A percentile compares a stretch with the other conserved stretches of the same genome.
These are phyloP conservation scores for Zaprionus ornatus DNA, from an alignment of 1,140 invertebrate species.

Conservation along the genomic window DNA sequence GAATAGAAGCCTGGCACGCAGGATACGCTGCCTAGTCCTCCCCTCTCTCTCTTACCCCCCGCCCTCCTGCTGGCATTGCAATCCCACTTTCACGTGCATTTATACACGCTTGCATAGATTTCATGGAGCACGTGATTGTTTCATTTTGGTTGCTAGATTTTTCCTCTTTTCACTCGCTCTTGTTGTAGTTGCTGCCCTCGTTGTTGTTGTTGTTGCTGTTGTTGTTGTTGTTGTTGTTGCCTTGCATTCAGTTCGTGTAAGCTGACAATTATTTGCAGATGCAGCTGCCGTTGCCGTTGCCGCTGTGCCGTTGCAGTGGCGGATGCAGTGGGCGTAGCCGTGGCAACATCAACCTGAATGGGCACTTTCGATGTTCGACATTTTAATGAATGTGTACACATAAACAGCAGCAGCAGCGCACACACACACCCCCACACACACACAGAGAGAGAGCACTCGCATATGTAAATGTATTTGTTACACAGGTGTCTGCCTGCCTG, in stretches of 20 bases:
- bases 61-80: constrained; percentile 35
- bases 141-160: constrained; percentile 74
- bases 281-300: constrained; percentile 48
- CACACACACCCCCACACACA: constrained; percentile 16
- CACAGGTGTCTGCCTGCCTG: constrained; percentile 19
- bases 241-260: constrained; percentile 74
- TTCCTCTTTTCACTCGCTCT: constrained; percentile 17
- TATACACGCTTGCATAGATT: constrained; percentile 78
- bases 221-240: constrained; percentile 46
- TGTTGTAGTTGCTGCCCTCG: constrained; percentile 9
- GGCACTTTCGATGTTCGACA: constrained; percentile 82
- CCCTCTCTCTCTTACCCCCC: not conserved
- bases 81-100: constrained; percentile 79
- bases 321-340: constrained; percentile 58
- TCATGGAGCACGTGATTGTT: constrained; percentile 80
- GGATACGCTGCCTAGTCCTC: not conserved
- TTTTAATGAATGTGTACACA: constrained; percentile 82
- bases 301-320: constrained; percentile 35
- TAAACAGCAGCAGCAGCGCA: constrained; percentile 57
- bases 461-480: constrained; percentile 4
- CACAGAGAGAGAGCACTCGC: not conserved
- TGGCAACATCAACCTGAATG: constrained; percentile 77
- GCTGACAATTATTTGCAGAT: constrained; percentile 82
- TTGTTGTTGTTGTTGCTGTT: constrained; percentile 4
- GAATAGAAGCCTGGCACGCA: constrained; percentile 4